Evolutionary conservation across 2,113 vertebrate species (phyloP), one percentile per base, ranked within the genome.

Genomic region (Heloderma charlesbogerti): DNA sequence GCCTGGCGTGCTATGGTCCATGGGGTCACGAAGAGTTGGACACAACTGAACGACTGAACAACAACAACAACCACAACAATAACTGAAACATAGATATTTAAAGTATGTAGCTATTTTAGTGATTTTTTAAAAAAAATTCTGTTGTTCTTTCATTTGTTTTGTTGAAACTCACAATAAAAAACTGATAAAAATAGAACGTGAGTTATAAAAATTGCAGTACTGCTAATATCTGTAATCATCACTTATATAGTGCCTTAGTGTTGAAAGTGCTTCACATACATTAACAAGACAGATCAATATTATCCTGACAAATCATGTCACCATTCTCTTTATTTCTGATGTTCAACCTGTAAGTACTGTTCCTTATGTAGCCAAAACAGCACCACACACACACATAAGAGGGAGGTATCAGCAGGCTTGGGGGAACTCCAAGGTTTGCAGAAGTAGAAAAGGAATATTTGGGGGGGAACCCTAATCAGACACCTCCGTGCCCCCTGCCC

Each of bases 161-260:
- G n/a, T n/a, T n/a, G n/a, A n/a, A n/a, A n/a, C n/a, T n/a, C n/a
- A n/a, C n/a, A n/a, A n/a, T n/a, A n/a, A n/a, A n/a, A n/a, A n/a
- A n/a, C n/a, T n/a, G 90, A 90, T 87, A 45, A 81, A 75, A 67
- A 1, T 63, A 94, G 91, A 88, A 88, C 63, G 3, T 31, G 13
- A 43, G n/a, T 6, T 15, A 63, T 15, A 72, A n/a, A 72, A 72
- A 12, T 13, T 72, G 71, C 34, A n/a, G n/a, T n/a, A 72, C 71
- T n/a, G 34, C 31, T 16, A 16, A 72, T 31, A 4, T 72, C 31
- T 72, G 3, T 3, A 34, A 72, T n/a, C 13, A 4, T 12, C 34
- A 71, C n/a, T 67, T 67, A n/a, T n/a, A n/a, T 16, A 72, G 66
- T 69, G 66, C 25, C 27, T 29, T 29, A 69, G 72, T 74, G 16